Base-by-base conservation (phyloP, 1,140 invertebrate species). In the Megalonaias nervosa region DNA sequence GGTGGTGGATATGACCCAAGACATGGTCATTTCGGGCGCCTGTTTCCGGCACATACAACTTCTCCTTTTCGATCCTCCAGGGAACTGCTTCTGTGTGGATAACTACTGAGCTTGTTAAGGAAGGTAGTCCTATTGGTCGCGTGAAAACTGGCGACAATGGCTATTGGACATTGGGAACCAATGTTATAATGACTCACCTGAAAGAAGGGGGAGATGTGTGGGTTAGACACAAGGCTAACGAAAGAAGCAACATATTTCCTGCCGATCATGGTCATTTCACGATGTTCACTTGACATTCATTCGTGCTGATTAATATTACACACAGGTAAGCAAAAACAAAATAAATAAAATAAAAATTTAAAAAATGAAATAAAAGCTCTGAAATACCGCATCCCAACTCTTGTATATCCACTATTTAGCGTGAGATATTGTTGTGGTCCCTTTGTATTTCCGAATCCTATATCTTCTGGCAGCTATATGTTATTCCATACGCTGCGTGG, bases 21-120 rank as follows among this genome's bases (percentile, higher is more conserved):
- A 11, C 79, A 78, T 38, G 85, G 84, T 15, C 68, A 74, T 14
- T 87, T 87, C 66, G 77, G n/a, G 85, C 84, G 26, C 85, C 83
- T 23, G 72, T 81, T 23, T 75, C 81, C 66, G 85, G 82, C 59
- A 82, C 83, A 4, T 87, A 83, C 77, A 71, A 83, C 56, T 84
- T 87, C 75, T 57, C 76, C 1, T 66, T 78, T 38, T 68, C 70
- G 11, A 60, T 67, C 61, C 71, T 73, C 11, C 76, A 78, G 67
- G 76, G 76, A 48, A 48, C 71, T 17, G 23, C 70, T 17, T 31
- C 70, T 1, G 73, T 73, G 70, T 78, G 76, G 76, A 58, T 78
- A 31, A 66, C 65, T 2, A 3, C 73, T 23, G 76, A 78, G 56
- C 65, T 78, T 26, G 71, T 78, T 17, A 21, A 21, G 17, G 65